These are phyloP conservation scores for Myotis daubentonii DNA, from an alignment of 2,797 vertebrate species.

Conservation along the genomic window DNA sequence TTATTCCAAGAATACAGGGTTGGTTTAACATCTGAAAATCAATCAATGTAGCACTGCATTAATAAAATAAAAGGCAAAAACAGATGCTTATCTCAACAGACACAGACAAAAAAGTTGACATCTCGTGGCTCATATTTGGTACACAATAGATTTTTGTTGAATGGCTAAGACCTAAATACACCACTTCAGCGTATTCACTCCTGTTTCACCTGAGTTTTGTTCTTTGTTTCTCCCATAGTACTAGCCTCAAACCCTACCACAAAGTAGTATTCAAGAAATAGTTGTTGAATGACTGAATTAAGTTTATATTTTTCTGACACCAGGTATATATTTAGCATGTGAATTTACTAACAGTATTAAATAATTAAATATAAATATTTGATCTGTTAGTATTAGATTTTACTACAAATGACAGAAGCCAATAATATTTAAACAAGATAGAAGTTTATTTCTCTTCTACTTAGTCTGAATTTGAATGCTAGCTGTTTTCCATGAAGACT, in stretches of 20 bases:
- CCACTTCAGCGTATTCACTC: background rate
- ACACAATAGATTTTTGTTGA: background rate
- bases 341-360: conserved; percentile 29
- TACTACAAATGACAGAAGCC: conserved; percentile 9
- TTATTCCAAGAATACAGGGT: too few relatives aligned
- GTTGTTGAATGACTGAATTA: background rate
- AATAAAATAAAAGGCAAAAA: too few relatives aligned
- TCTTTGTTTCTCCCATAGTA: background rate
- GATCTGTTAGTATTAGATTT: conserved; percentile 6
- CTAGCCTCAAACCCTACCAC: background rate
- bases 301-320: conserved; percentile 38
- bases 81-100: too few relatives aligned
- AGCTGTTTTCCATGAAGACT: background rate
- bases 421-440: conserved; percentile 24
- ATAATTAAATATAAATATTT: conserved; percentile 42
- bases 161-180: background rate
- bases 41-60: too few relatives aligned
- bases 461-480: background rate
- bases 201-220: background rate
- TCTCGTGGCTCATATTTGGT: background rate
- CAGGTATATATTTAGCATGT: background rate
- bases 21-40: too few relatives aligned
- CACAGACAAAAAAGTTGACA: background rate
- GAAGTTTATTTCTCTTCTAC: background rate
- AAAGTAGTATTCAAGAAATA: background rate